Conservation (phyloP, 2,113 vertebrate species). For the Coreoperca whiteheadi region DNA sequence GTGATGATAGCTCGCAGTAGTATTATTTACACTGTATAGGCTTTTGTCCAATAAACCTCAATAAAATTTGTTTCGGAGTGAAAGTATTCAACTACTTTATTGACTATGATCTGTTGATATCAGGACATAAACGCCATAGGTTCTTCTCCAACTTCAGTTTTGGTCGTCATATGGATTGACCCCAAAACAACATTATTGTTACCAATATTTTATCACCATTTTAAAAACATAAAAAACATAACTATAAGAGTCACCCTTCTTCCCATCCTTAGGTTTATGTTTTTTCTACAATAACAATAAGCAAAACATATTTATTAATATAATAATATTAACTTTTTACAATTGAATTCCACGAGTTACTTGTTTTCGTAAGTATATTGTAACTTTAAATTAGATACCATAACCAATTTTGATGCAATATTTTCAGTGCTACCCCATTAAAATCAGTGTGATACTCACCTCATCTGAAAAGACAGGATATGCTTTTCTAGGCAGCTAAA, state of each 20-base stretch:
- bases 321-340: not conserved
- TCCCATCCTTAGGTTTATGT: not conserved
- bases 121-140: not conserved
- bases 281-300: not conserved
- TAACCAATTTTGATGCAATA: not conserved
- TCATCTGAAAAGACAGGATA: not conserved
- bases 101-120: not conserved
- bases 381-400: not conserved
- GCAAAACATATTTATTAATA: not conserved
- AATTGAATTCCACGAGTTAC: not conserved
- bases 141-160: not conserved
- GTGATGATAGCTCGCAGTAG: not conserved
- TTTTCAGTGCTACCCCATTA: too few species aligned
- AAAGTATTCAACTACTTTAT: not conserved
- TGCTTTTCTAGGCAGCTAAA: not conserved
- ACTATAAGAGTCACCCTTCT: not conserved
- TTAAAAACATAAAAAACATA: not conserved
- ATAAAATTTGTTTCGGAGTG: not conserved
- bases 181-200: not conserved
- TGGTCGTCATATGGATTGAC: not conserved
- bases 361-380: not conserved
- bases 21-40: not conserved
- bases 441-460: too few species aligned
- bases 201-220: not conserved
- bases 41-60: not conserved